phyloP scores from a whole-genome alignment of 35 echinoderm and acorn worm genomes.

The Ophiothrix spiculata region DNA sequence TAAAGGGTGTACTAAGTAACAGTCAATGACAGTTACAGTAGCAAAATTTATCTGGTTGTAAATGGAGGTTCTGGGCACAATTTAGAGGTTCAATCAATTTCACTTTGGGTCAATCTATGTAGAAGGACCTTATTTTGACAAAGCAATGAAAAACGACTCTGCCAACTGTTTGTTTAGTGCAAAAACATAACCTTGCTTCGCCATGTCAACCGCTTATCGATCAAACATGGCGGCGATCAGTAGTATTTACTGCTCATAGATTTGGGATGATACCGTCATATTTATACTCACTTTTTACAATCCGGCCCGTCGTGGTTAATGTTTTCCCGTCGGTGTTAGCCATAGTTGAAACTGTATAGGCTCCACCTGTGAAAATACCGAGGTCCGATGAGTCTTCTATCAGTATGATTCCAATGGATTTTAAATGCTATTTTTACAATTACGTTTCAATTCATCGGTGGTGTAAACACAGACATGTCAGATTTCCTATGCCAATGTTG shows the following conservation, averaged over 20 bases:
- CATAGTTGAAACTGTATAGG: slow-evolving; percentile 33
- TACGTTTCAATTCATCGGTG: slow-evolving; percentile 1
- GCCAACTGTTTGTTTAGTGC: neutral
- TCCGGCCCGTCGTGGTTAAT: slow-evolving; percentile 47
- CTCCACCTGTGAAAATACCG: neutral
- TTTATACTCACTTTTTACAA: slow-evolving; percentile 50
- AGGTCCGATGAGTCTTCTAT: slow-evolving; percentile 1
- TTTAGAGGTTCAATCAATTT: too few species aligned
- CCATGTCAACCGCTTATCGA: neutral
- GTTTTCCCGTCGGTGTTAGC: slow-evolving; percentile 48
- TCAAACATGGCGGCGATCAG: slow-evolving; percentile 19
- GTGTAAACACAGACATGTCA: slow-evolving; percentile 8
- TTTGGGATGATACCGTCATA: neutral
- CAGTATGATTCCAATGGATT: slow-evolving; percentile 5
- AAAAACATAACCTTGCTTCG: slow-evolving; percentile 4
- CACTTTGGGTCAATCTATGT: too few species aligned
- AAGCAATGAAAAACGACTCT: too few species aligned
- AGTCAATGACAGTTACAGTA: too few species aligned
- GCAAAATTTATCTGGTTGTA: too few species aligned
- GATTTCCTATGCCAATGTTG: neutral
- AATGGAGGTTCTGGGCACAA: too few species aligned
- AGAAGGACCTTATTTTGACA: too few species aligned
- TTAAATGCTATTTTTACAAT: neutral
- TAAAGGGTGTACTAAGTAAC: too few species aligned
- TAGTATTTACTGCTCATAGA: neutral